Conservation (phyloP, 2,113 vertebrate genomes). For the Merops nubicus region DNA sequence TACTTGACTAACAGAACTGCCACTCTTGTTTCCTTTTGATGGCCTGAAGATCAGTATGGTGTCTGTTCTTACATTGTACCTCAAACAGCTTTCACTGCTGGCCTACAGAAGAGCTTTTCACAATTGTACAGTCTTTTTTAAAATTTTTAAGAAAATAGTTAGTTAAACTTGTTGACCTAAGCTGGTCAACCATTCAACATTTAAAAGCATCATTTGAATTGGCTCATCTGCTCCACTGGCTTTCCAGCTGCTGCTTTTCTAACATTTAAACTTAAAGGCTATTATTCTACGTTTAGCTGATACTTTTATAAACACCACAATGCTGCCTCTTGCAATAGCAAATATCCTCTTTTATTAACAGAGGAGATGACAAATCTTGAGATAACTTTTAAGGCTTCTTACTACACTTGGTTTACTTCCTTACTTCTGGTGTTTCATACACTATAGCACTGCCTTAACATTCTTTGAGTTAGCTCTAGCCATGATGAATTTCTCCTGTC, state of each 20-base stretch:
- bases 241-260: slow-evolving; percentile 3
- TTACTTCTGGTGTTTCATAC: background rate
- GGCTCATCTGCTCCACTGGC: background rate
- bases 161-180: background rate
- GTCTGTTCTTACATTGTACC: background rate
- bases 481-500: background rate
- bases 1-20: slow-evolving; percentile 29
- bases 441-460: rapidly evolving
- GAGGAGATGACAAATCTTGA: background rate
- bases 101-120: background rate
- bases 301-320: background rate
- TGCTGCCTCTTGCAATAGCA: background rate
- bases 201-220: background rate
- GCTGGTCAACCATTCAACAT: background rate
- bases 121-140: background rate
- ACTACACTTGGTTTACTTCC: background rate
- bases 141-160: no score
- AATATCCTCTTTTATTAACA: background rate
- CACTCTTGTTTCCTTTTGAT: background rate
- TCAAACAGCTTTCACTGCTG: background rate
- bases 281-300: background rate
- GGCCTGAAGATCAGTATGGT: background rate
- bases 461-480: background rate
- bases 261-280: background rate
- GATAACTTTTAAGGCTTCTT: background rate